Conservation (phyloP, 2,888 invertebrate genomes). For the Apamea epomidion region DNA sequence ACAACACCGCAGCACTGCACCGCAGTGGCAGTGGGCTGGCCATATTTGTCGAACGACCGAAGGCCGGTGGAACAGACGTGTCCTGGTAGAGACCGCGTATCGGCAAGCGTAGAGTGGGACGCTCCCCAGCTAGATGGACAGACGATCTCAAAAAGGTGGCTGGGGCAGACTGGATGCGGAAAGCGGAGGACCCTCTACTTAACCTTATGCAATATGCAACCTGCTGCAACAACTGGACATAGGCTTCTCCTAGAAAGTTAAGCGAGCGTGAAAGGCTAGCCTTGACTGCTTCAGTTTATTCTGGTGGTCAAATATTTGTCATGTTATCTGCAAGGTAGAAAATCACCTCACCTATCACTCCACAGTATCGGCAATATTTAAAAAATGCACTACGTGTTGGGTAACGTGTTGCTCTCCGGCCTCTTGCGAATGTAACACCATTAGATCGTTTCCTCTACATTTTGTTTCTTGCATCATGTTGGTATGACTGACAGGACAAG, state of each 20-base stretch:
- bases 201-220: neutral
- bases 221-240: neutral
- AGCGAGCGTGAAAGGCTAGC: neutral
- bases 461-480: conserved; percentile 2
- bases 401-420: neutral
- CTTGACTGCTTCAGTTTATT: neutral
- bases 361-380: neutral
- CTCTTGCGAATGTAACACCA: neutral
- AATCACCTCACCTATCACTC: neutral
- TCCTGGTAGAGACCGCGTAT: neutral
- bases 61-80: neutral
- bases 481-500: neutral
- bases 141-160: neutral
- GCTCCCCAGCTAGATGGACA: neutral
- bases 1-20: neutral
- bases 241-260: neutral
- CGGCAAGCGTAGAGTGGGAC: neutral
- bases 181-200: neutral
- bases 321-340: neutral
- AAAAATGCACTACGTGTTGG: neutral
- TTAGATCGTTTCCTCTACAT: neutral
- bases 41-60: neutral
- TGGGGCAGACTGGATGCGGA: neutral
- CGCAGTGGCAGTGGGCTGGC: neutral
- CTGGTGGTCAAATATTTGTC: neutral